A percentile compares a stretch with the other conserved stretches of the same genome.
Evolutionary conservation across 2,888 invertebrate species (phyloP).

Genomic region (Junonia oenone): DNA sequence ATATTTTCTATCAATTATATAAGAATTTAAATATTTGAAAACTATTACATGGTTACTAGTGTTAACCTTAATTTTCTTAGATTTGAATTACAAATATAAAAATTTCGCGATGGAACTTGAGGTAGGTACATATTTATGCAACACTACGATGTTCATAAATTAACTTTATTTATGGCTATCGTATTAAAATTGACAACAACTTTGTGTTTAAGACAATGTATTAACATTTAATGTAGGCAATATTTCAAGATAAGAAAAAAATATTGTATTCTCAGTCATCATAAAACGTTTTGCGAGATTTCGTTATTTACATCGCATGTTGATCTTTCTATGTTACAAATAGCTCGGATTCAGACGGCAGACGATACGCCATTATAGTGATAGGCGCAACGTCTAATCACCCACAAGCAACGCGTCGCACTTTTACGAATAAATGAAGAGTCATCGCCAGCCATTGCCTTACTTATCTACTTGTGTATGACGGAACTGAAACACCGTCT

Average conservation of each 20-base stretch:
- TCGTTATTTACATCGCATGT: conserved; percentile 1
- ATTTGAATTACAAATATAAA: conserved; percentile 10
- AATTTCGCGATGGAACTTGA: conserved; percentile 1
- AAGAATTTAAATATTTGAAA: conserved; percentile 5
- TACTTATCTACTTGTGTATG: conserved; percentile 41
- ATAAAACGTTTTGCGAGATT: background rate
- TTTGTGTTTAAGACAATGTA: too few relatives aligned
- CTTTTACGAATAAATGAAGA: conserved; percentile 39
- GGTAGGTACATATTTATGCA: conserved; percentile 1
- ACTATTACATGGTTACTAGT: background rate
- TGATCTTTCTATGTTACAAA: conserved; percentile 3
- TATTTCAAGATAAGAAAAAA: too few relatives aligned
- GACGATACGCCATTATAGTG: conserved; percentile 10
- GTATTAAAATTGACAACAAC: background rate
- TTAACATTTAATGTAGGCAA: too few relatives aligned
- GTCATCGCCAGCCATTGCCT: conserved; percentile 47
- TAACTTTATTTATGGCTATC: background rate
- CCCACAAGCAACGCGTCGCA: conserved; percentile 25
- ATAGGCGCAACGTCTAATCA: conserved; percentile 23
- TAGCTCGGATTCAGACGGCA: conserved; percentile 3
- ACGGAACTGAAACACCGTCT: conserved; percentile 27
- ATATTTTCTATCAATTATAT: background rate
- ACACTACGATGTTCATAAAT: background rate
- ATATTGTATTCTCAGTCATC: too few relatives aligned
- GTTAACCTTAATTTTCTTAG: conserved; percentile 7